Conservation (phyloP, 2,113 vertebrate species). For the Pogonocichla stellata region DNA sequence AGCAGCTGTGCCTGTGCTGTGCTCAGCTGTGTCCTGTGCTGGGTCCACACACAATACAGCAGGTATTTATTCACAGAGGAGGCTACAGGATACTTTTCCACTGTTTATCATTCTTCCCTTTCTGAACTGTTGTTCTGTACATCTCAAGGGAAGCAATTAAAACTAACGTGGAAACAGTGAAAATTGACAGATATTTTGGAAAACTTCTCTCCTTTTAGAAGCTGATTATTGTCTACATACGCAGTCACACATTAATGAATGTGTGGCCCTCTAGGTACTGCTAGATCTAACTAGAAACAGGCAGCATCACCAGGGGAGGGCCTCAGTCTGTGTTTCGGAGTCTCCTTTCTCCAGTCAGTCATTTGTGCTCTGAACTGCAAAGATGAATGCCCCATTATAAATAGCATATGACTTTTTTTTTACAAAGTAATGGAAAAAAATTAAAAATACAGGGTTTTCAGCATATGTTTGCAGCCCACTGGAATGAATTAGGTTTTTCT, state of each 20-base stretch:
- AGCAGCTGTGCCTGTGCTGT: not conserved
- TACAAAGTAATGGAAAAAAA: not conserved
- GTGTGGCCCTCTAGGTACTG: not conserved
- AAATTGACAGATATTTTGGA: not conserved
- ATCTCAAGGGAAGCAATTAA: conserved; percentile 25
- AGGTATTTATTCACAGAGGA: not conserved
- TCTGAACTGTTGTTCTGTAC: not conserved
- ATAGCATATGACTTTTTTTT: not conserved
- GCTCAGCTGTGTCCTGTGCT: not conserved
- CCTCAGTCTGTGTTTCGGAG: not conserved
- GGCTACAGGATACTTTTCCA: not conserved
- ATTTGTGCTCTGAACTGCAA: not conserved
- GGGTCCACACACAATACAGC: not conserved
- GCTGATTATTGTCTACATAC: not conserved
- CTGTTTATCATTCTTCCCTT: not conserved
- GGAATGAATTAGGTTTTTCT: not conserved
- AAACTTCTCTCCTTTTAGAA: not conserved
- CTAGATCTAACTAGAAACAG: not conserved
- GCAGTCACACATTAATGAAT: not conserved
- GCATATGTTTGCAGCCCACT: not conserved
- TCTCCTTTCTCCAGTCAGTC: not conserved
- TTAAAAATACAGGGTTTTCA: not conserved
- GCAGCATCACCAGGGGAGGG: not conserved
- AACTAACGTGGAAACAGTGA: not conserved
- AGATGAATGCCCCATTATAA: not conserved